Base-by-base conservation (phyloP, 1,140 invertebrate genomes). In the Drosophila nebulosa region DNA sequence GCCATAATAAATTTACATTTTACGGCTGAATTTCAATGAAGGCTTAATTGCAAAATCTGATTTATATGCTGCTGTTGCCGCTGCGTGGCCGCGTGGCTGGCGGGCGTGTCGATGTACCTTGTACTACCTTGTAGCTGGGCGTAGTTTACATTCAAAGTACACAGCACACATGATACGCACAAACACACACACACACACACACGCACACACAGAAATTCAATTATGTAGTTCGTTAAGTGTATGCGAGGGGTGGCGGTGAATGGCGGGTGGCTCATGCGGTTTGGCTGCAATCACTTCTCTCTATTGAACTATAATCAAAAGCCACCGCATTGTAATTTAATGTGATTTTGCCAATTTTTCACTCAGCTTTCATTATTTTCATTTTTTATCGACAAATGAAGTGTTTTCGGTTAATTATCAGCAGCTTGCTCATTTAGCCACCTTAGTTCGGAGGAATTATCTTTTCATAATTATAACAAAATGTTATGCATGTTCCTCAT, bases 41-140 rank as follows among this genome's bases (percentile, higher is more conserved):
- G 50, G 69, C 66, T 69, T 89, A 85, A 89, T 73, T 73, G 67
- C 74, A 62, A 65, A 74, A 74, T 74, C 64, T 74, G 79, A 79
- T 78, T 74, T 78, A 74, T 69, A 64, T 69, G 64, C 59, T 53
- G 64, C 32, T 18, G 18, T 18, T 60, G 21, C 58, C 26, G n/a
- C 16, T 35, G 58, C 14, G 30, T 22, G 30, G 55, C 3, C 26
- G 46, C 42, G 5, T 22, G 46, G 21, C 9, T 35, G 26, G 50
- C n/a, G 35, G 65, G 50, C 35, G 60, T 56, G 53, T 32, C 59
- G 16, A 63, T 50, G 58, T 53, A 21, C 24, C 24, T 30, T 21
- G 36, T 30, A 32, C 39, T 46, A 53, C 21, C 55, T 53, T 60
- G 42, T 63, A 53, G 22, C 21, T 64, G 51, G 77, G 76, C 46